A percentile compares a stretch with the other conserved stretches of the same genome.
Conservation (phyloP, 53 echinoderm and acorn worm species). For the Arbacia lixula region DNA sequence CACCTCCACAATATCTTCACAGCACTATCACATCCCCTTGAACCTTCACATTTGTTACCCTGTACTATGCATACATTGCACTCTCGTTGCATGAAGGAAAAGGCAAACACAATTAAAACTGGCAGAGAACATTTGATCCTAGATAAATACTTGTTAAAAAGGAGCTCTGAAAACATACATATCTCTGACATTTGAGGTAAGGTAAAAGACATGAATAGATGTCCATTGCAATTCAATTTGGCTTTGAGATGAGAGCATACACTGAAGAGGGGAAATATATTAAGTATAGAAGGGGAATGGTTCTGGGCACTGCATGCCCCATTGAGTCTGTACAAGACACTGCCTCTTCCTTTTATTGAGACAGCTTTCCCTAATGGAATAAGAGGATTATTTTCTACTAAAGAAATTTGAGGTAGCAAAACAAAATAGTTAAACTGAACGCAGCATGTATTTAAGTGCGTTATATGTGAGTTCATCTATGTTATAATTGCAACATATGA, state of each 20-base stretch:
- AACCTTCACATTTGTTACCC: constrained; percentile 42
- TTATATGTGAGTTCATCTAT: too few relatives aligned
- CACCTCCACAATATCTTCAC: constrained; percentile 16
- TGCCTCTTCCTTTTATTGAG: not conserved
- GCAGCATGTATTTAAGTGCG: constrained; percentile 47
- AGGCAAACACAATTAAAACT: constrained; percentile 58
- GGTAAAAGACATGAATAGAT: constrained; percentile 42
- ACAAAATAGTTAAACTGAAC: constrained; percentile 13
- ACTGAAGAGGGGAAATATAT: not conserved
- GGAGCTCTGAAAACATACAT: constrained; percentile 48
- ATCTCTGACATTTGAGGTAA: constrained; percentile 51
- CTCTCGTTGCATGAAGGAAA: constrained; percentile 47
- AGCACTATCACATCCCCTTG: constrained; percentile 26
- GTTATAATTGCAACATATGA: too few relatives aligned
- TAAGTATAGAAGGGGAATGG: not conserved
- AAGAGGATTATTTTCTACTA: not conserved
- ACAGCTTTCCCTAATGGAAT: not conserved
- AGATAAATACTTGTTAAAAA: constrained; percentile 50
- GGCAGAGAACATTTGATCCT: constrained; percentile 46
- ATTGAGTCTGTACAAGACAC: not conserved
- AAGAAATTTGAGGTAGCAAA: constrained; percentile 19
- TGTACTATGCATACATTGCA: constrained; percentile 60
- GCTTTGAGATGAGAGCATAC: not conserved
- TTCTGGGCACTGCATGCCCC: not conserved
- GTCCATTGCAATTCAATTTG: not conserved